Evolutionary conservation across 2,888 invertebrate genomes (phyloP).

Genomic region (Ephialtes manifestator): DNA sequence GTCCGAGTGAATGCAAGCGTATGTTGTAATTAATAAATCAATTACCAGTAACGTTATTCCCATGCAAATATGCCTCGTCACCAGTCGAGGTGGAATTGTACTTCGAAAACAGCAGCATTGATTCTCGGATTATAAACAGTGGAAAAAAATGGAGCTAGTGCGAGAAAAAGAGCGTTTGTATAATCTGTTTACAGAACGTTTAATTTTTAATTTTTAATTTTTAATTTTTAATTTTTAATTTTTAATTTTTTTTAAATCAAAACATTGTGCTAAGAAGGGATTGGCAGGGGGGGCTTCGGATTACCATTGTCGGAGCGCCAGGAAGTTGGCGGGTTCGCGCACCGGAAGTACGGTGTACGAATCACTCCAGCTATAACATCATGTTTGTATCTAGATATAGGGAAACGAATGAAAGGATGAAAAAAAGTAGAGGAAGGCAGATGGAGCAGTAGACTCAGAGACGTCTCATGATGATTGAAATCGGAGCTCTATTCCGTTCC

Average conservation of each 20-base stretch:
- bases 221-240: too few relatives aligned
- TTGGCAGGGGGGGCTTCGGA: constrained; percentile 43
- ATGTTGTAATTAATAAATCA: constrained; percentile 11
- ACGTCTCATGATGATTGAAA: constrained; percentile 26
- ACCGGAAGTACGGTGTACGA: constrained; percentile 65
- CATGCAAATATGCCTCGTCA: constrained; percentile 5
- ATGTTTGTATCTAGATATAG: not conserved
- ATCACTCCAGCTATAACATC: constrained; percentile 29
- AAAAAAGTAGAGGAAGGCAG: not conserved
- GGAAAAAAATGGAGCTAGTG: not conserved
- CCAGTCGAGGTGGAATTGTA: not conserved
- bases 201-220: constrained; percentile 6
- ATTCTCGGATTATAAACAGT: not conserved
- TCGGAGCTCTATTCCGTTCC: constrained; percentile 25
- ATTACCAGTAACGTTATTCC: not conserved
- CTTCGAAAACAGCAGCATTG: not conserved
- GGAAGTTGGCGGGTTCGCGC: constrained; percentile 51
- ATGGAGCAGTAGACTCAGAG: constrained; percentile 5
- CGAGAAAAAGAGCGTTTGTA: not conserved
- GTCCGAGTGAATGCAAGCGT: not conserved
- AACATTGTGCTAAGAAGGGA: constrained; percentile 46
- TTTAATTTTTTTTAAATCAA: too few relatives aligned
- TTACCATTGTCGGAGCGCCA: constrained; percentile 61
- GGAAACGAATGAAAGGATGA: constrained; percentile 9
- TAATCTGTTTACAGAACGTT: constrained; percentile 1